These are phyloP conservation scores for Sardina pilchardus DNA, from an alignment of 2,113 vertebrate species.

Conservation along the genomic window DNA sequence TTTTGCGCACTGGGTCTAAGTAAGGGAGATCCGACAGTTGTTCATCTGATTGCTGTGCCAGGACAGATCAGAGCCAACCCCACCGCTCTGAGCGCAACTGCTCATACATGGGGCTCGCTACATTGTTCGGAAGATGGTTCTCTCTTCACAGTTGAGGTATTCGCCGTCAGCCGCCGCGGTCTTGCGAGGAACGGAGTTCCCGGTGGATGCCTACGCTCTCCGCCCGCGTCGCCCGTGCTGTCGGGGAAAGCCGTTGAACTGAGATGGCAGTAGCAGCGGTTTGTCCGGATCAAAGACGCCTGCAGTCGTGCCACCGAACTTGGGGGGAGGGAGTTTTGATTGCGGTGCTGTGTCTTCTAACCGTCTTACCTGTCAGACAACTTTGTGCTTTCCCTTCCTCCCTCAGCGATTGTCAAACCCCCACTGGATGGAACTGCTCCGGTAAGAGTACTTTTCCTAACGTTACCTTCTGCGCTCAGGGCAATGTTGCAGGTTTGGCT, in stretches of 20 bases:
- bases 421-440: constrained; percentile 83
- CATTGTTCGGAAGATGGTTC: constrained; percentile 39
- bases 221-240: constrained; percentile 5
- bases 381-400: constrained; percentile 82
- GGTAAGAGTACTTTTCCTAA: constrained; percentile 64
- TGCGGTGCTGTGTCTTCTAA: constrained; percentile 21
- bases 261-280: constrained; percentile 40
- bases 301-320: constrained; percentile 25
- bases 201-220: constrained; percentile 30
- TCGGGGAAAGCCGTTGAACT: constrained; percentile 26
- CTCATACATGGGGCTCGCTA: constrained; percentile 35
- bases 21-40: constrained; percentile 29
- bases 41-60: constrained; percentile 4
- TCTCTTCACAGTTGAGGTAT: constrained; percentile 33
- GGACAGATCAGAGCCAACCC: background rate
- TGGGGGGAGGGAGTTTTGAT: constrained; percentile 32
- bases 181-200: constrained; percentile 17
- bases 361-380: constrained; percentile 56
- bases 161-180: constrained; percentile 19
- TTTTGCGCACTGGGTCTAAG: background rate
- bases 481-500: background rate
- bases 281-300: constrained; percentile 28
- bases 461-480: background rate
- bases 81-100: background rate
- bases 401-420: constrained; percentile 82